phyloP scores from a whole-genome alignment of 2,888 invertebrate species.

The Netelia melanura region DNA sequence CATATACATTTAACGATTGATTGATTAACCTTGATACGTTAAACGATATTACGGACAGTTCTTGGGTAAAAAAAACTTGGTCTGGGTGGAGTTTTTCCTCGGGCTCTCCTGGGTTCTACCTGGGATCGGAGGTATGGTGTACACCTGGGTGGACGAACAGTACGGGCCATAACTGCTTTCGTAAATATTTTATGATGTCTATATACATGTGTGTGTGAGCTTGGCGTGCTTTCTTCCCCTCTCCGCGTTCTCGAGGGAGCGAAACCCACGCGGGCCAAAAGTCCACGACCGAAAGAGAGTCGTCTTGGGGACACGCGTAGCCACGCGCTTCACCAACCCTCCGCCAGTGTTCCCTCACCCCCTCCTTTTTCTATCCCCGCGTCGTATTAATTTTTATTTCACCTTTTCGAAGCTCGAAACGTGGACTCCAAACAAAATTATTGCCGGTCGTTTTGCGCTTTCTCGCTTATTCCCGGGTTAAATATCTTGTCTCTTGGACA shows the following conservation, averaged over 20 bases:
- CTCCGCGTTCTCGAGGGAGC: conserved; percentile 29
- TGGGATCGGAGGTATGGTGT: conserved; percentile 47
- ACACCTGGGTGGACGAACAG: conserved; percentile 61
- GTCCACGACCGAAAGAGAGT: conserved; percentile 41
- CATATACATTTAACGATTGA: no score
- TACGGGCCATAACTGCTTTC: conserved; percentile 67
- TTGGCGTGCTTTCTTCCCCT: conserved; percentile 46
- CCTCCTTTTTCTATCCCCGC: conserved; percentile 40
- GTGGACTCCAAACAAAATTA: conserved; percentile 70
- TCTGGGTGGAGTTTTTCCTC: conserved; percentile 7
- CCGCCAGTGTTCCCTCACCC: neutral
- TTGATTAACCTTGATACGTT: neutral
- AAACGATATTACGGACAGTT: conserved; percentile 2
- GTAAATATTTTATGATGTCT: conserved; percentile 69
- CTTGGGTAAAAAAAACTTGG: neutral
- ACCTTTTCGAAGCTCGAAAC: conserved; percentile 52
- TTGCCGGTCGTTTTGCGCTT: conserved; percentile 64
- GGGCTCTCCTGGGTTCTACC: conserved; percentile 54
- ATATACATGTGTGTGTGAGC: conserved; percentile 29
- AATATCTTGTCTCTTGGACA: conserved; percentile 29
- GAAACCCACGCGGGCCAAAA: conserved; percentile 20
- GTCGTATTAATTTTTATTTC: conserved; percentile 72
- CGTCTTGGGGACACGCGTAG: conserved; percentile 71
- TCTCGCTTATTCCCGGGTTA: conserved; percentile 38
- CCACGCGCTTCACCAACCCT: conserved; percentile 70